Conservation (phyloP, 2,888 invertebrate genomes). For the Morpho achilles region DNA sequence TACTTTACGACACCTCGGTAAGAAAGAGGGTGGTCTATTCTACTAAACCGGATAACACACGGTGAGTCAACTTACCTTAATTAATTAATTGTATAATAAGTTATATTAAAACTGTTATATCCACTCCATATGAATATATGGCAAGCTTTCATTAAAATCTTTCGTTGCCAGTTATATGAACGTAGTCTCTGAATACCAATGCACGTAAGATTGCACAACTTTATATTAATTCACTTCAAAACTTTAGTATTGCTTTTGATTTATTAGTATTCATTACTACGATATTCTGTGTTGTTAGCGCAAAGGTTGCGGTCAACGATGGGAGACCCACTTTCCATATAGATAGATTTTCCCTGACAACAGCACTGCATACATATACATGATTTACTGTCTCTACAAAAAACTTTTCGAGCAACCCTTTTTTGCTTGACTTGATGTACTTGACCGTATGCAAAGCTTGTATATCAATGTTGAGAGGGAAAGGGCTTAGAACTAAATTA, state of each 20-base stretch:
- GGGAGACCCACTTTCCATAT: slow-evolving; percentile 43
- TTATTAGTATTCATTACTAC: slow-evolving; percentile 67
- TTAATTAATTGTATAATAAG: not conserved
- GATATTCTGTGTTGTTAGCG: slow-evolving; percentile 34
- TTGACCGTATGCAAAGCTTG: slow-evolving; percentile 13
- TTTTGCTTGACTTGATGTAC: slow-evolving; percentile 20
- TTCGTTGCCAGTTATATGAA: slow-evolving; percentile 69
- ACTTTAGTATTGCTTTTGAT: slow-evolving; percentile 61
- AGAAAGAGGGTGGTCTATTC: too few relatives aligned
- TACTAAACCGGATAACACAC: too few relatives aligned
- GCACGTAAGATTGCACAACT: slow-evolving; percentile 69
- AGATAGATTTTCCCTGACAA: slow-evolving; percentile 40
- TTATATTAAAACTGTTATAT: slow-evolving; percentile 13
- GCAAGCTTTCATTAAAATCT: slow-evolving; percentile 73
- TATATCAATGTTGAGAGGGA: slow-evolving; percentile 10
- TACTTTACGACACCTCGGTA: too few relatives aligned
- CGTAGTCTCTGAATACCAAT: slow-evolving; percentile 69
- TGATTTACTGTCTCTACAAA: slow-evolving; percentile 28
- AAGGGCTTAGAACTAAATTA: too few relatives aligned
- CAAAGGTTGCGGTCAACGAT: slow-evolving; percentile 42
- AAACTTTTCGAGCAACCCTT: slow-evolving; percentile 26
- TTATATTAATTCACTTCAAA: slow-evolving; percentile 74
- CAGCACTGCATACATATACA: slow-evolving; percentile 33
- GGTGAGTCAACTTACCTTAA: too few relatives aligned
- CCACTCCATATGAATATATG: slow-evolving; percentile 45